Evolutionary conservation across 2,797 vertebrate species (phyloP).

Genomic region (Halcyon badia): DNA sequence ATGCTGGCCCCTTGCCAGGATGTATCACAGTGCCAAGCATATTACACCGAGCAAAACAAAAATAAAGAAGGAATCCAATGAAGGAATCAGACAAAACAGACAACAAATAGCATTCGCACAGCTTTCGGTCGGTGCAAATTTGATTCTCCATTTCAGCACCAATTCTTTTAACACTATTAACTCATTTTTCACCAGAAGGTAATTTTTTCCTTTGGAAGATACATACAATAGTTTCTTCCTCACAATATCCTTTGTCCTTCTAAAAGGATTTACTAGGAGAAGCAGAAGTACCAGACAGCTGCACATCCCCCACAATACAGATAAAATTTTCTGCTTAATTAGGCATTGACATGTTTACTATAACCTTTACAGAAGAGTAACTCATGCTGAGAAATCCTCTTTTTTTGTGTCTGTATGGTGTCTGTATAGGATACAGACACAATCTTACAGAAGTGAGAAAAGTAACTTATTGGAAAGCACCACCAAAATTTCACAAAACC

Average conservation of each 20-base stretch:
- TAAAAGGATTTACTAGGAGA: conserved; percentile 60
- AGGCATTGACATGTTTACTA: conserved; percentile 82
- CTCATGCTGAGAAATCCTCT: conserved; percentile 69
- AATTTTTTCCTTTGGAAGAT: neutral
- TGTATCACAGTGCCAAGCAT: neutral
- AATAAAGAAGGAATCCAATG: neutral
- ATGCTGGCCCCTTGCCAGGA: conserved; percentile 5
- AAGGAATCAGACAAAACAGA: conserved; percentile 4
- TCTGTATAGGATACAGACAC: conserved; percentile 11
- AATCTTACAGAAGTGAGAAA: conserved; percentile 2
- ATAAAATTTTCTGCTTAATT: conserved; percentile 83
- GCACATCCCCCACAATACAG: conserved; percentile 74
- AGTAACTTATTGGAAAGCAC: conserved; percentile 30
- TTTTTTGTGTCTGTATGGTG: neutral
- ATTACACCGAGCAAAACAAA: neutral
- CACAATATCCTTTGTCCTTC: conserved; percentile 63
- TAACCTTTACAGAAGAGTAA: conserved; percentile 82
- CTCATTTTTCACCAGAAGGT: neutral
- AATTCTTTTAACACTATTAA: neutral
- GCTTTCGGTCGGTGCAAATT: neutral
- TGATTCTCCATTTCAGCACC: neutral
- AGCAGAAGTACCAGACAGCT: conserved; percentile 72
- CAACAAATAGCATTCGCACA: neutral
- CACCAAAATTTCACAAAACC: conserved; percentile 32
- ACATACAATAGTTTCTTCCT: neutral